Base-by-base conservation (phyloP, 2,797 vertebrate genomes). In the Gambelia wislizenii region DNA sequence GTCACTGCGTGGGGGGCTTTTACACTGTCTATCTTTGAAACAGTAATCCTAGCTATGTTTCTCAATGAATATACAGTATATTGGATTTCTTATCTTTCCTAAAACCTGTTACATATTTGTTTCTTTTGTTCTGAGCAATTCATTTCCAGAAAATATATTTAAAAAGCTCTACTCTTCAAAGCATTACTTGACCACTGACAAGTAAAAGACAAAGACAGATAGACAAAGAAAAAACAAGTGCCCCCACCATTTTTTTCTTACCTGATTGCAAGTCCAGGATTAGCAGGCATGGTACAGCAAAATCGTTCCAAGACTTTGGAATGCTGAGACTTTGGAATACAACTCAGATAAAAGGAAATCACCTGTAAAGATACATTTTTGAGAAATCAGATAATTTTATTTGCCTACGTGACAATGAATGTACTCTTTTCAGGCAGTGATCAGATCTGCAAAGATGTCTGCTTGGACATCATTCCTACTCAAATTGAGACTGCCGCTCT, bases 191-290 rank as follows among this genome's bases (percentile, higher is more conserved):
- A 52, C n/a, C n/a, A 84, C n/a, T 54, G 14, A 72, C 20, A 8
- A 20, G 27, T 44, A 76, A 76, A 47, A 47, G 27, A 69, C 1
- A 39, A 64, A 54, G 27, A 33, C 7, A 79, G 52, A 56, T 10
- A 67, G n/a, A 18, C 2, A 80, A 20, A 72, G 64, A 69, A 22
- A 76, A 76, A 27, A 76, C 0, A 89, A 67, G 54, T 52, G 5
- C 27, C 86, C 47, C 64, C 47, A 67, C 6, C 6, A 54, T 64
- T n/a, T 92, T 93, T 89, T 86, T 89, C 96, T 94, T 98, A 99
- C 99, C 99, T 99, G 93, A 99, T 96, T 91, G 97, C 97, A 96
- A 99, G 98, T 92, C 98, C 98, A 27, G 97, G 96, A 97, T 99
- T 99, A 95, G 96, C 96, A 93, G 98, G 98, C 98, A 99, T 98